These are phyloP conservation scores for Drosophila gunungcola DNA, from an alignment of 1,140 invertebrate genomes.

Conservation along the genomic window DNA sequence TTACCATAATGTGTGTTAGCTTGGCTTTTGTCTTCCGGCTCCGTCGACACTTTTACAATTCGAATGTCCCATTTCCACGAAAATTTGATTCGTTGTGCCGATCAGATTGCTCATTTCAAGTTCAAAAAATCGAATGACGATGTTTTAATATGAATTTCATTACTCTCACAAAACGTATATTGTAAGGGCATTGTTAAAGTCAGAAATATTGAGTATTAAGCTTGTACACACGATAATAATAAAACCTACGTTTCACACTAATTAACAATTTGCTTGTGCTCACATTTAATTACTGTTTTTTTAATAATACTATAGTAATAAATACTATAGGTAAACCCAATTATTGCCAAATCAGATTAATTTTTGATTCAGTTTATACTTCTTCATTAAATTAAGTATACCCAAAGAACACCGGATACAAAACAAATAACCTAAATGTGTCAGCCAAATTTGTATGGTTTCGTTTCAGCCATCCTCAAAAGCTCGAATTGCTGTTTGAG, in stretches of 20 bases:
- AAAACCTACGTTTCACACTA: too few species aligned
- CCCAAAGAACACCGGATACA: conserved; percentile 14
- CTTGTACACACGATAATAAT: too few species aligned
- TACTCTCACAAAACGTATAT: background rate
- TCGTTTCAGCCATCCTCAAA: conserved; percentile 14
- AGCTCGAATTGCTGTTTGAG: conserved; percentile 12
- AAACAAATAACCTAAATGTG: conserved; percentile 8
- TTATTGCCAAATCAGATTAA: background rate
- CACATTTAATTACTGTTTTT: background rate
- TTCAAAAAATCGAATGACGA: conserved; percentile 6
- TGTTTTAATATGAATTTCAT: background rate
- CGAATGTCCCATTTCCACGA: conserved; percentile 22
- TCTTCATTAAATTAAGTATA: background rate
- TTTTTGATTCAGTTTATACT: background rate
- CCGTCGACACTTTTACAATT: conserved; percentile 41
- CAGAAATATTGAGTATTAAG: too few species aligned
- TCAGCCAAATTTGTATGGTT: conserved; percentile 34
- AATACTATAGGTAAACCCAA: too few species aligned
- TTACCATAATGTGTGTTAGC: conserved; percentile 34
- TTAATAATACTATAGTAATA: background rate
- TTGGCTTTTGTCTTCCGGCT: conserved; percentile 25
- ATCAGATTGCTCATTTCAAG: conserved; percentile 28
- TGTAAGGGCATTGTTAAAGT: background rate
- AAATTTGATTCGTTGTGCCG: conserved; percentile 16
- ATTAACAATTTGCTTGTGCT: background rate